Evolutionary conservation across 2,888 invertebrate species (phyloP), one percentile per base, ranked within the genome.

Genomic region (Hyppa rectilinea): DNA sequence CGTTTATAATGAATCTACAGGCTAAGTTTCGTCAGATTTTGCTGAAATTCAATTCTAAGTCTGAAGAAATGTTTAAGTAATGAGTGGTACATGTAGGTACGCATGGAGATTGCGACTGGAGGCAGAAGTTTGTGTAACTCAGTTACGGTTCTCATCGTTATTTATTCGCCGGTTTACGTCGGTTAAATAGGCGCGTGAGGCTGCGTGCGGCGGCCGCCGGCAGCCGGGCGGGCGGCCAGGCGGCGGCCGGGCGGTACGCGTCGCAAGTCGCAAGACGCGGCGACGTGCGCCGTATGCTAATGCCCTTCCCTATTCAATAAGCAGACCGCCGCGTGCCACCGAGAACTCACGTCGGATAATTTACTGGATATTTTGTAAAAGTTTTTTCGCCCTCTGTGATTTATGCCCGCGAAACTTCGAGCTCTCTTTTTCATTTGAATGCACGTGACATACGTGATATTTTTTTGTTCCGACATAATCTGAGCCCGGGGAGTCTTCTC

Each of bases 291-390:
- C 89, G 96, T 95, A 95, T 95, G 94, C 94, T 95, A 96, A 95
- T 95, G 89, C 88, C 87, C 85, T 89, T 91, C 92, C 94, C 95
- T 95, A 95, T 96, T 96, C 96, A 96, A 96, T 96, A 96, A 95
- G 94, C 95, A 93, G 94, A 94, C 95, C 95, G 92, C 94, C 93
- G 92, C 95, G 94, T 94, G 94, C 94, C 94, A 92, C 92, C 91
- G 92, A 95, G 93, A 95, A 94, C 94, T 95, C 96, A 95, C 95
- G 95, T 95, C 95, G 94, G 95, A 95, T 95, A 96, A 95, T 96
- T 95, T 95, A 95, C 96, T 95, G 95, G 95, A 95, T 95, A 96
- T 95, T 95, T 95, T 95, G 96, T 95, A 95, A 95, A 95, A 96
- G 92, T 96, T 95, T 95, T 95, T 95, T 95, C 94, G 92, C 93